Percentiles rank a stretch among this genome's conserved stretches.
Evolutionary conservation across 2,888 invertebrate genomes (phyloP).

Genomic region (Drosophila stalkeri): DNA sequence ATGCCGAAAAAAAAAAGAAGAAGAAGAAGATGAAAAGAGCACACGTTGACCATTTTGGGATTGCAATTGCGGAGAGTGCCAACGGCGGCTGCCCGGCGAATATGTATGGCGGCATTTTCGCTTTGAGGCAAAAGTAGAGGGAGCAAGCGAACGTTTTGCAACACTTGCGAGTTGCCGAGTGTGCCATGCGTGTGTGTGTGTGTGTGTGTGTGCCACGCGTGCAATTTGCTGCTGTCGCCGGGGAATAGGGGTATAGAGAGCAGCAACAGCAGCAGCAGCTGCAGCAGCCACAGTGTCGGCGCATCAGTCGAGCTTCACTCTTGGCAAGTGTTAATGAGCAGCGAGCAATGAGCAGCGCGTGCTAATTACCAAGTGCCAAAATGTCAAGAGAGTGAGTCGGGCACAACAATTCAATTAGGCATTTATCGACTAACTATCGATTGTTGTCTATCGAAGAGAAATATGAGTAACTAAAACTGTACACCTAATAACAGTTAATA

Average conservation of each 20-base stretch:
- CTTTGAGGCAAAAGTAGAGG: conserved; percentile 58
- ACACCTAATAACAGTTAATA: no score
- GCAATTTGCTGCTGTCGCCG: conserved; percentile 59
- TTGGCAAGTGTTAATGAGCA: conserved; percentile 62
- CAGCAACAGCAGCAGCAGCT: neutral
- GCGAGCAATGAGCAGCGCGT: conserved; percentile 42
- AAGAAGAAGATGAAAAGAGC: conserved; percentile 39
- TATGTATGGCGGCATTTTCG: conserved; percentile 70
- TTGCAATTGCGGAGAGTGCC: conserved; percentile 11
- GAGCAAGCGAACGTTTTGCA: conserved; percentile 15
- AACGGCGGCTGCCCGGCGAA: conserved; percentile 19
- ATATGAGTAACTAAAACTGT: no score
- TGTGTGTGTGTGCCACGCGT: conserved; percentile 58
- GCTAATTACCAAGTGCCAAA: conserved; percentile 68
- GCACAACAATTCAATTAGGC: conserved; percentile 2
- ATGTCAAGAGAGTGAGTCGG: conserved; percentile 8
- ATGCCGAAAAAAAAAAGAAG: conserved; percentile 36
- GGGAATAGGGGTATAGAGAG: conserved; percentile 39
- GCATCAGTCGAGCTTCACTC: neutral
- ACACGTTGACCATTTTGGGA: conserved; percentile 65
- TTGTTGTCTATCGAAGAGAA: neutral
- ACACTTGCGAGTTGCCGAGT: conserved; percentile 6
- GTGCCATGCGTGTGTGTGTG: neutral
- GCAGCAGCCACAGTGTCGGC: neutral
- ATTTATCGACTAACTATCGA: conserved; percentile 8